Percentiles rank a stretch among this genome's conserved stretches.
These are phyloP conservation scores for Lordiphosa fenestrarum DNA, from an alignment of 2,888 invertebrate genomes.

Conservation along the genomic window DNA sequence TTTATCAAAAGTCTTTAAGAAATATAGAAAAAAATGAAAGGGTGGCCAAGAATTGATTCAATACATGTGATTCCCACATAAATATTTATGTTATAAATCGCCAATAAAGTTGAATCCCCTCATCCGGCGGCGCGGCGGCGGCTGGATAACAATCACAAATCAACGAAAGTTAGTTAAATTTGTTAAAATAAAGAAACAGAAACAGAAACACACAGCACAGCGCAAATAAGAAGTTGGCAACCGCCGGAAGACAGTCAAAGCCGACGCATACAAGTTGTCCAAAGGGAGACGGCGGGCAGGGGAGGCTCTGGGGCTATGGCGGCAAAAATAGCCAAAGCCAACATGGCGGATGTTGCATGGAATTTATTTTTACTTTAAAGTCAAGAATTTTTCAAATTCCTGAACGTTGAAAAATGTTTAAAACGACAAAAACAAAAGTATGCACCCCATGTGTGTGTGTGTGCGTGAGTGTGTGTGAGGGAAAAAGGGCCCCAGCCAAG, in stretches of 20 bases:
- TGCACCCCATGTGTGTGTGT: constrained; percentile 35
- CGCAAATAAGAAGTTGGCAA: constrained; percentile 5
- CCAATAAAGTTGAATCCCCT: not conserved
- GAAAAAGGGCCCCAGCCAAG: constrained; percentile 3
- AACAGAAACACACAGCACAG: not conserved
- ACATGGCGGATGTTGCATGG: constrained; percentile 73
- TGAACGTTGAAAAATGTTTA: constrained; percentile 71
- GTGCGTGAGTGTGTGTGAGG: constrained; percentile 4
- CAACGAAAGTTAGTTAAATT: constrained; percentile 9
- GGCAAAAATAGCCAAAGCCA: constrained; percentile 70
- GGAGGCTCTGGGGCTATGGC: constrained; percentile 22
- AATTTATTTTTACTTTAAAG: constrained; percentile 73
- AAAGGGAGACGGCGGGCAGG: not conserved
- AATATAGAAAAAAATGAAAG: too few relatives aligned
- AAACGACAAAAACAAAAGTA: constrained; percentile 67
- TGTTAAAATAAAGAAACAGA: constrained; percentile 9
- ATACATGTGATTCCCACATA: too few relatives aligned
- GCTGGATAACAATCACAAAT: constrained; percentile 4
- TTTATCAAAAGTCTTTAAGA: not conserved
- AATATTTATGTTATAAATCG: too few relatives aligned
- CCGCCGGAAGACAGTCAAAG: constrained; percentile 9
- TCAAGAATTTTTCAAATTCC: constrained; percentile 72
- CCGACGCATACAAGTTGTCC: constrained; percentile 2
- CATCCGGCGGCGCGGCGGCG: constrained; percentile 1
- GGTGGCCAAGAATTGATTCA: too few relatives aligned